These are phyloP conservation scores for Cirrhinus mrigala DNA, from an alignment of 2,797 vertebrate species.

Conservation along the genomic window DNA sequence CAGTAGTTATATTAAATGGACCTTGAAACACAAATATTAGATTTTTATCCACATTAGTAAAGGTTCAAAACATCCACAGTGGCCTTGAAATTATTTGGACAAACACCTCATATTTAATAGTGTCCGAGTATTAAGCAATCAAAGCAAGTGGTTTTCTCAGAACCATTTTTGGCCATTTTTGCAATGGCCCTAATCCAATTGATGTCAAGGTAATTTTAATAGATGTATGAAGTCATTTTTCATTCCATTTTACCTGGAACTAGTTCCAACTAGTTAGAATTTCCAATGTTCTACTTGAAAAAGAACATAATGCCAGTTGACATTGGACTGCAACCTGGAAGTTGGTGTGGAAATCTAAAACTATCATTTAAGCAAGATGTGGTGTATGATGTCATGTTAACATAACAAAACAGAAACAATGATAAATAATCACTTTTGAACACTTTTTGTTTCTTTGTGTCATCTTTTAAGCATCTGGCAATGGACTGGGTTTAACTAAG, in stretches of 20 bases:
- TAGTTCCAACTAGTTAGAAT: background rate
- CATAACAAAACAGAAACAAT: background rate
- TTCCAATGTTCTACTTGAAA: background rate
- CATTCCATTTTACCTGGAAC: background rate
- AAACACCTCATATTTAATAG: background rate
- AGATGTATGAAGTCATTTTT: background rate
- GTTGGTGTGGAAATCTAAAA: background rate
- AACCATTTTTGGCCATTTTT: background rate
- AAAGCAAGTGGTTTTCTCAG: background rate
- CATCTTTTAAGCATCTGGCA: background rate
- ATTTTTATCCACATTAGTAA: background rate
- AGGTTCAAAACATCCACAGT: background rate
- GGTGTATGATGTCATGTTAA: background rate
- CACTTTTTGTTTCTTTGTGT: background rate
- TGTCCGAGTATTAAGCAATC: background rate
- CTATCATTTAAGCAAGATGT: background rate
- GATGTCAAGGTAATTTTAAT: background rate
- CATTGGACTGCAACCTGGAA: background rate
- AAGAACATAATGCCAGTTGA: background rate
- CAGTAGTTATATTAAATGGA: background rate
- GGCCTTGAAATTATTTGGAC: background rate
- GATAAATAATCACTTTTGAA: background rate
- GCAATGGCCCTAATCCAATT: too few species aligned
- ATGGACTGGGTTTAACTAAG: too few species aligned
- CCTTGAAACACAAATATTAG: background rate